A percentile compares a stretch with the other conserved stretches of the same genome.
Conservation (phyloP, 2,888 invertebrate species). For the Ctenicera cuprea region DNA sequence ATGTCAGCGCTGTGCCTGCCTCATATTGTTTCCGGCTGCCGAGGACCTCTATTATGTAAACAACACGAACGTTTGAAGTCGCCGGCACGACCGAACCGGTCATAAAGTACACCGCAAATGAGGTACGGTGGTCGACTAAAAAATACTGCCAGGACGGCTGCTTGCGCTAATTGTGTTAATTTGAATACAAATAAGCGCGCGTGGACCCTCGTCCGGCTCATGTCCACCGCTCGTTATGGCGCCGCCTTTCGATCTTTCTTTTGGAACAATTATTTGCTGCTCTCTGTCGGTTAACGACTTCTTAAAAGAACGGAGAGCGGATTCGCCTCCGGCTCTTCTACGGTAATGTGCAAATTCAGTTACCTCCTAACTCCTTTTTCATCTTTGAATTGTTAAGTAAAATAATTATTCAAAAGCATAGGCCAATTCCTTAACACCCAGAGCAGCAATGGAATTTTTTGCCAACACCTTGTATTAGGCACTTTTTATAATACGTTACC, state of each 20-base stretch:
- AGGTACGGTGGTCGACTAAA: conserved; percentile 58
- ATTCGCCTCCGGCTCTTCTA: conserved; percentile 41
- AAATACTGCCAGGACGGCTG: conserved; percentile 50
- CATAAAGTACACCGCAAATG: conserved; percentile 72
- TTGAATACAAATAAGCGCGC: conserved; percentile 64
- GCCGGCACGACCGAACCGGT: conserved; percentile 72
- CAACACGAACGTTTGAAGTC: conserved; percentile 80
- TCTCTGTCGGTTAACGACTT: conserved; percentile 50
- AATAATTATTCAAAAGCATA: too few relatives aligned
- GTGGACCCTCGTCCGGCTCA: conserved; percentile 55
- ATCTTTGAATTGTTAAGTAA: background rate
- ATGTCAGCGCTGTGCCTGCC: conserved; percentile 70
- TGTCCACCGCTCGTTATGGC: conserved; percentile 48
- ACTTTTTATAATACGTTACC: too few relatives aligned
- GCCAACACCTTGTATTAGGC: background rate
- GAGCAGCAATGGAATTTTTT: conserved; percentile 15
- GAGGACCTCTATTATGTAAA: conserved; percentile 83
- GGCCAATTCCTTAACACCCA: too few relatives aligned
- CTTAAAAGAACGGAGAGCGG: conserved; percentile 45
- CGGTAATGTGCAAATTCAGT: conserved; percentile 41
- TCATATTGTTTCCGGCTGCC: conserved; percentile 75
- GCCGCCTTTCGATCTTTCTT: conserved; percentile 46
- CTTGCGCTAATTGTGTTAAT: conserved; percentile 64
- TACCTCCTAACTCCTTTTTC: background rate
- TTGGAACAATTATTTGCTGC: conserved; percentile 44